Percentiles rank a stretch among this genome's conserved stretches.
Evolutionary conservation across 37 sponge, comb jelly and placozoan genomes (phyloP).

Genomic region (Hormiphora californensis): DNA sequence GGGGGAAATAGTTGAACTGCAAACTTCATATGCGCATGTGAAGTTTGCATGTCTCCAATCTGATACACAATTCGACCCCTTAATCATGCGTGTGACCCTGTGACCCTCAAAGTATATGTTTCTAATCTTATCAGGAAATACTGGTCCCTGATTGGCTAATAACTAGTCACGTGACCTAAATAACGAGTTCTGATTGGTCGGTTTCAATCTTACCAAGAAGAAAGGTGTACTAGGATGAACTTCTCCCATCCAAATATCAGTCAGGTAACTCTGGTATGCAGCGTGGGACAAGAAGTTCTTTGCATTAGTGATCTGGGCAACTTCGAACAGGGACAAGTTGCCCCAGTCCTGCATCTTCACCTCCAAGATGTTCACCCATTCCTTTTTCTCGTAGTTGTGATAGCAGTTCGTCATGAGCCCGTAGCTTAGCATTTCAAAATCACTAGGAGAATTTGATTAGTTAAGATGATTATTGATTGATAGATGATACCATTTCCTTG

Average conservation of each 20-base stretch:
- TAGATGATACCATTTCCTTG: too few relatives aligned
- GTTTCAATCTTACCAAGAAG: slow-evolving; percentile 50
- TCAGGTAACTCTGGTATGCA: slow-evolving; percentile 48
- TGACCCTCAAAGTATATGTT: too few relatives aligned
- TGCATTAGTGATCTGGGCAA: slow-evolving; percentile 34
- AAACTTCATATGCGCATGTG: too few relatives aligned
- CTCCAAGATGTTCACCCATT: slow-evolving; percentile 53
- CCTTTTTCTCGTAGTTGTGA: slow-evolving; percentile 54
- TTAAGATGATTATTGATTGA: too few relatives aligned
- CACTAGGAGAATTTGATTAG: background rate
- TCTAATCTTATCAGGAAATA: too few relatives aligned
- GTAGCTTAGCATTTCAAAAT: slow-evolving; percentile 49
- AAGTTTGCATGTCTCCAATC: too few relatives aligned
- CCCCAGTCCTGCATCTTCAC: slow-evolving; percentile 52
- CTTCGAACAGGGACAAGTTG: slow-evolving; percentile 28
- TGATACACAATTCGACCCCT: too few relatives aligned
- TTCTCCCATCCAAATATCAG: slow-evolving; percentile 54
- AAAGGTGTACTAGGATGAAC: slow-evolving; percentile 47
- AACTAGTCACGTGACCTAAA: too few relatives aligned
- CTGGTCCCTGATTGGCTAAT: too few relatives aligned
- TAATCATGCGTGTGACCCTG: too few relatives aligned
- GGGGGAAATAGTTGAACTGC: too few relatives aligned
- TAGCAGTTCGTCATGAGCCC: slow-evolving; percentile 51
- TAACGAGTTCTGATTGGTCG: too few relatives aligned
- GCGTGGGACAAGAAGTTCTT: slow-evolving; percentile 54